Evolutionary conservation across 92 coral and sea anemone species (phyloP), one percentile per base, ranked within the genome.

Genomic region (Siderastrea radians): DNA sequence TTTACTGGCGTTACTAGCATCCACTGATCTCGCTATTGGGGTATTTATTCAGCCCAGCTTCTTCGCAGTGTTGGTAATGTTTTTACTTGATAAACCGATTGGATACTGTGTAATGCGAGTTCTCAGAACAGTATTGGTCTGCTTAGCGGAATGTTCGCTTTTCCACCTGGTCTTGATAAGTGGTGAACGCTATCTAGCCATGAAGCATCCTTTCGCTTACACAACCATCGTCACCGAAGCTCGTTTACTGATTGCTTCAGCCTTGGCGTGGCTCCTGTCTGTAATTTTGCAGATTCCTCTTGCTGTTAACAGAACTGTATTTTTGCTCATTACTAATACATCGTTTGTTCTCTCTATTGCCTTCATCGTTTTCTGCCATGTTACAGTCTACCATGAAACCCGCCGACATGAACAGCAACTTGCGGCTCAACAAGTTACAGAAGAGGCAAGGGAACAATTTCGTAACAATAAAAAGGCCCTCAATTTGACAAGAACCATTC

Each of bases 191-290:
- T 78, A 45, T 62, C 70, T 78, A 3, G 69, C 82, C 54, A 61
- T 78, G 44, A 62, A 78, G 71, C 69, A 7, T 46, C 2, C 82
- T 7, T 62, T 44, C 13, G 44, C 57, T 17, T 46, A 59, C 69
- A 16, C 51, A 45, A 47, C 49, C 55, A 44, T 78, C 16, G 71
- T 78, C 44, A 78, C 82, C 10, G 82, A 78, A 8, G 13, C 46
- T 6, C 71, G 69, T 62, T 62, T 78, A 49, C 70, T 78, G 45
- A 48, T 61, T 62, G 55, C 82, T 14, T 78, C 82, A 12, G 82
- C 70, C 19, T 15, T 16, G 16, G 82, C 70, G 19, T 49, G 82
- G 70, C 3, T 61, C 5, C 50, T 78, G 6, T 4, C 68, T 14
- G 9, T 76, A 4, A 57, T 58, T 4, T 7, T 75, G 16, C 15